Evolutionary conservation across 2,113 vertebrate species (phyloP), one percentile per base, ranked within the genome.

Genomic region (Bufo gargarizans): DNA sequence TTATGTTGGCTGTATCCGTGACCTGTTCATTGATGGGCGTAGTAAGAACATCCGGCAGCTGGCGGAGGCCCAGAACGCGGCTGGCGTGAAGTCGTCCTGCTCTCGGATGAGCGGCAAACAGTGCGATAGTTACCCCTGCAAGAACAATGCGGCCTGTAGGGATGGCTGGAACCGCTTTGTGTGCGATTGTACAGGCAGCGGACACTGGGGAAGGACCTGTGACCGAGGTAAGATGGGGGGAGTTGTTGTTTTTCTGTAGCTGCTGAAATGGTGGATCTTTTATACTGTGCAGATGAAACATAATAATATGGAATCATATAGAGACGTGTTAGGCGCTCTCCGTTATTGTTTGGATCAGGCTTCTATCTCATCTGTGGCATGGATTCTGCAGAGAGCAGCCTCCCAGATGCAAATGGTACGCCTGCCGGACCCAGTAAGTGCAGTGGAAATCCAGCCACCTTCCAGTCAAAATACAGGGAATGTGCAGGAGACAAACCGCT

Each of bases 161-260:
- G 98, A 99, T 0, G 98, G 98, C 49, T 99, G 98, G 98, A 99
- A 99, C 93, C 97, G 98, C 90, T 99, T 98, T 91, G 93, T 99
- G 84, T 99, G 98, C 0, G 98, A 99, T 93, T 99, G 98, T 89
- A 99, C 97, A 0, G 98, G 97, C 84, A 97, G 96, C 0, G 98
- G 98, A 84, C 97, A 96, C 71, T 99, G 97, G 98, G 97, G 97
- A 0, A 95, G 95, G 87, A 98, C 97, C 0, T 99, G 98, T 49
- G 97, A 99, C 45, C 94, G 96, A 93, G 98, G 98, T 99, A 84
- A 96, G 96, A 53, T 0, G 45, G 0, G 5, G 53, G 53, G 33
- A 33, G 33, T 33, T 33, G 33, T 33, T 33, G 33, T 33, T 33
- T 33, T 33, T 33, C 33, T 33, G 33, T 33, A 33, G 33, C 33